Evolutionary conservation across 2,797 vertebrate genomes (phyloP).

Genomic region (Dicrostonyx torquatus): DNA sequence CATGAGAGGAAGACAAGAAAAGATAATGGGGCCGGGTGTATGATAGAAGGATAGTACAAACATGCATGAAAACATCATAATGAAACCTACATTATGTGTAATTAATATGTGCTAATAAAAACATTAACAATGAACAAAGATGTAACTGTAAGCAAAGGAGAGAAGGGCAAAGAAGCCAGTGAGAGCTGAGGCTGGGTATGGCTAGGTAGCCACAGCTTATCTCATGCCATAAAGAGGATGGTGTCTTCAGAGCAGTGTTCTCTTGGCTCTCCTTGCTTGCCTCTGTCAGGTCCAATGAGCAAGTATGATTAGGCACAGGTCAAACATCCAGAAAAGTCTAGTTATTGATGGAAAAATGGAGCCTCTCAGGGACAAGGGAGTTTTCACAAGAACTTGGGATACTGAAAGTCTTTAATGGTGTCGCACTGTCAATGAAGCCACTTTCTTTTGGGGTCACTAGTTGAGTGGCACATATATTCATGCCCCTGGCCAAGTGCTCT

Average conservation of each 20-base stretch:
- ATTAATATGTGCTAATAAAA: neutral
- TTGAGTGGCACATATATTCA: neutral
- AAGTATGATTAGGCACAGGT: neutral
- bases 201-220: fast-evolving
- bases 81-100: neutral
- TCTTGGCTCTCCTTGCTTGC: neutral
- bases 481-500: fast-evolving
- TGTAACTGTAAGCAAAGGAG: neutral
- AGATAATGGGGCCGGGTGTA: neutral
- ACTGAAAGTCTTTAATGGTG: neutral
- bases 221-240: neutral
- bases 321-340: neutral
- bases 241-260: fast-evolving
- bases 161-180: neutral
- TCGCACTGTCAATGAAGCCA: neutral
- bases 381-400: neutral
- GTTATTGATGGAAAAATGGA: neutral
- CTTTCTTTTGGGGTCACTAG: neutral
- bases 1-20: neutral
- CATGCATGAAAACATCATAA: neutral
- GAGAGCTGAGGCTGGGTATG: neutral
- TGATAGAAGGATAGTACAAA: neutral
- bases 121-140: neutral
- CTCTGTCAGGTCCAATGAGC: neutral
- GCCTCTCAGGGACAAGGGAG: no score